phyloP scores from a whole-genome alignment of 2,888 invertebrate species.

The Kryphioiulus occultus region DNA sequence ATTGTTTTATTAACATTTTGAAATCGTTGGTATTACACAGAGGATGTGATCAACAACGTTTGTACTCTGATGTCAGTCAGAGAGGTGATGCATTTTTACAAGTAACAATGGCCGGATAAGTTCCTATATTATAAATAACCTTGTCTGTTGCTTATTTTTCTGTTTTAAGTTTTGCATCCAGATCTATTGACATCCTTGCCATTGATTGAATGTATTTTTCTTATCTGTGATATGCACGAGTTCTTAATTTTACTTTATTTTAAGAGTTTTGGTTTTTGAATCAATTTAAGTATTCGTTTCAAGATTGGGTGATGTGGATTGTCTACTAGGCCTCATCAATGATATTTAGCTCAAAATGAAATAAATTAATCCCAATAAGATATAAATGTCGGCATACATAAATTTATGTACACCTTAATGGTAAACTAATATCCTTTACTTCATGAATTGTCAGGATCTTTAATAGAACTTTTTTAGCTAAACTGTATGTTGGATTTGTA shows the following conservation, averaged over 20 bases:
- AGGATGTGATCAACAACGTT: background rate
- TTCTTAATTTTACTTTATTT: background rate
- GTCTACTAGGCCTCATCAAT: background rate
- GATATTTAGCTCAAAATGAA: background rate
- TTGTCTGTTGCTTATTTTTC: background rate
- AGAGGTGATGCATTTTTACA: background rate
- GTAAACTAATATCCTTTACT: no score
- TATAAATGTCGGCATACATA: no score
- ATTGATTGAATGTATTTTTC: background rate
- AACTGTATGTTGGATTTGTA: no score
- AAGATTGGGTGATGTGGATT: background rate
- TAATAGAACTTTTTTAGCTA: no score
- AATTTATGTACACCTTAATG: no score
- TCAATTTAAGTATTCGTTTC: background rate
- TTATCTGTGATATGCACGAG: background rate
- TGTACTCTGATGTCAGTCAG: background rate
- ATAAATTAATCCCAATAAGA: background rate
- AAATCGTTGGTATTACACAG: background rate
- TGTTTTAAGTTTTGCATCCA: background rate
- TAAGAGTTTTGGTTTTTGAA: background rate
- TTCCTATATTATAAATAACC: background rate
- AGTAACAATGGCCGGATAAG: background rate
- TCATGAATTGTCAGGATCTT: no score
- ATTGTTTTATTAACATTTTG: background rate
- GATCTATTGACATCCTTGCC: background rate